Evolutionary conservation across 2,888 invertebrate species (phyloP).

Genomic region (Caenorhabditis imperialis): DNA sequence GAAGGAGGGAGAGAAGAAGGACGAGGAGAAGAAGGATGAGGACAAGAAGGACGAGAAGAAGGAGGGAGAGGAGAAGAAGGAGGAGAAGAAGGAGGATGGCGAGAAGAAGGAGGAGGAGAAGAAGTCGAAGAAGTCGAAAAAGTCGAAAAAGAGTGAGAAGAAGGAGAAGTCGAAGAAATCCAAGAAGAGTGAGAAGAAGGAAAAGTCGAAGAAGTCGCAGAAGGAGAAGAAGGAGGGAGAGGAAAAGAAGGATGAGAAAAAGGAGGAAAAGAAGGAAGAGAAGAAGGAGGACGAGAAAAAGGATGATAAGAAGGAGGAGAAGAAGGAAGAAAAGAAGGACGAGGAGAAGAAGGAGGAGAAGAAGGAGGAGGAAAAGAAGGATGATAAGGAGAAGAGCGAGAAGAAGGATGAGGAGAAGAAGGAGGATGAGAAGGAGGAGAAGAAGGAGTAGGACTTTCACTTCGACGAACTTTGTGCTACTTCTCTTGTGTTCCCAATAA

Average conservation of each 20-base stretch:
- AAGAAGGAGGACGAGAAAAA: slow-evolving; percentile 24
- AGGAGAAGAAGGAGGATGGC: slow-evolving; percentile 9
- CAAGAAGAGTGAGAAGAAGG: slow-evolving; percentile 19
- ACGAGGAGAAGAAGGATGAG: slow-evolving; percentile 8
- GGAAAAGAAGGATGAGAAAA: slow-evolving; percentile 17
- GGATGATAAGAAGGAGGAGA: slow-evolving; percentile 16
- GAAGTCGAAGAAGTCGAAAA: slow-evolving; percentile 13
- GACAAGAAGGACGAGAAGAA: slow-evolving; percentile 11
- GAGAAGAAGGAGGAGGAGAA: slow-evolving; percentile 23
- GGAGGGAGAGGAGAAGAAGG: slow-evolving; percentile 14
- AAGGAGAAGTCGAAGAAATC: background rate
- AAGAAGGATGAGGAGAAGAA: background rate
- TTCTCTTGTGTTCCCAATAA: too few relatives aligned
- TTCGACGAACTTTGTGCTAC: background rate
- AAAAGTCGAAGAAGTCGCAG: slow-evolving; percentile 23
- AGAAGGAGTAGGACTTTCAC: slow-evolving; percentile 1
- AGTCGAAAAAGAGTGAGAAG: slow-evolving; percentile 1
- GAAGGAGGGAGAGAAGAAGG: slow-evolving; percentile 7
- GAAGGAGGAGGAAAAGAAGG: slow-evolving; percentile 11
- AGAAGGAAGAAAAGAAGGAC: slow-evolving; percentile 9
- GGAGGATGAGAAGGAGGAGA: slow-evolving; percentile 14
- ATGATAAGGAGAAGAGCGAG: background rate
- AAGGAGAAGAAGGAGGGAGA: slow-evolving; percentile 9
- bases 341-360: slow-evolving; percentile 3
- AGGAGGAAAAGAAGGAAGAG: slow-evolving; percentile 8